Conservation (phyloP, 2,113 vertebrate genomes). For the Spea multiplicata region DNA sequence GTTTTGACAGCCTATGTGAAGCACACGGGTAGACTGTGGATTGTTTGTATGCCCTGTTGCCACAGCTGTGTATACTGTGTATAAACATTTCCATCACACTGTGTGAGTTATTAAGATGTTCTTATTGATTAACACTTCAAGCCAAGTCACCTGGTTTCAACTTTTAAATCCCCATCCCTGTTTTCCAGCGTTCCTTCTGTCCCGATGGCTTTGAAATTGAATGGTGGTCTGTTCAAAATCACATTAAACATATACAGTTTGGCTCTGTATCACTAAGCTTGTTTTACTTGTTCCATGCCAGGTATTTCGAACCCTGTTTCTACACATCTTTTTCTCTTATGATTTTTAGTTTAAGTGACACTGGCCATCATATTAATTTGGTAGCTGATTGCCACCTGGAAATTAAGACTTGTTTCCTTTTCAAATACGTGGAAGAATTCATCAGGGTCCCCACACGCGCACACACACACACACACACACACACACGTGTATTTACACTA, state of each 20-base stretch:
- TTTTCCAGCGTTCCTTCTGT: background rate
- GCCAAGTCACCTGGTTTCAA: constrained; percentile 18
- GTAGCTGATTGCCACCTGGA: too few relatives aligned
- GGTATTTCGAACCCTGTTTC: background rate
- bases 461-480: too few relatives aligned
- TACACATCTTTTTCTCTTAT: too few relatives aligned
- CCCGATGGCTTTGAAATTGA: background rate
- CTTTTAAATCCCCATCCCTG: background rate
- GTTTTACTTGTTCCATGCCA: background rate
- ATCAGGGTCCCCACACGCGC: too few relatives aligned
- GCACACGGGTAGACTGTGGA: background rate
- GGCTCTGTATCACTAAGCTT: too few relatives aligned
- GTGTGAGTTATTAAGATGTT: constrained; percentile 6
- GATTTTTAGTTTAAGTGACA: too few relatives aligned
- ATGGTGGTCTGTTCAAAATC: background rate
- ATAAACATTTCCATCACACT: constrained; percentile 23
- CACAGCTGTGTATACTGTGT: constrained; percentile 21
- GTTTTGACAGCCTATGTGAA: constrained; percentile 7
- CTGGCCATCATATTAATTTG: too few relatives aligned
- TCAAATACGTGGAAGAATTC: too few relatives aligned
- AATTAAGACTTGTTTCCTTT: too few relatives aligned
- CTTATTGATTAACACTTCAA: constrained; percentile 11
- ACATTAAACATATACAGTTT: background rate
- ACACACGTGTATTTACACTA: too few relatives aligned
- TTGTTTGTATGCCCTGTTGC: constrained; percentile 20